Evolutionary conservation across 2,888 invertebrate species (phyloP).

Genomic region (Agrenia bidenticulata): DNA sequence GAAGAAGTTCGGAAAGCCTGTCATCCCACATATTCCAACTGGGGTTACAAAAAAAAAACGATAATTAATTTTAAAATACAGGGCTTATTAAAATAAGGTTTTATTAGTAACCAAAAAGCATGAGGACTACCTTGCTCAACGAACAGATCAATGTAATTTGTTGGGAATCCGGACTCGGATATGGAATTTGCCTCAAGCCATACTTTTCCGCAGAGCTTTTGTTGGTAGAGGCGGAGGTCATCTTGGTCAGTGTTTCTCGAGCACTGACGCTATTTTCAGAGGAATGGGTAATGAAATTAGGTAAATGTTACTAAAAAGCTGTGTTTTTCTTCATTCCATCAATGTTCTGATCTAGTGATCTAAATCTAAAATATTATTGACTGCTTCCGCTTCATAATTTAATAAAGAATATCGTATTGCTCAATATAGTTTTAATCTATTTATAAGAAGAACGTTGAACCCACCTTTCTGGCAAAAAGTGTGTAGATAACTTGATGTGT

Average conservation of each 20-base stretch:
- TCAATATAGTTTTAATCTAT: no score
- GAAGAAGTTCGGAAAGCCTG: slow-evolving; percentile 59
- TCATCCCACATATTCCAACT: slow-evolving; percentile 60
- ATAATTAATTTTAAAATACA: not conserved
- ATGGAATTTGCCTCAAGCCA: slow-evolving; percentile 46
- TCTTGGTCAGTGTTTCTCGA: not conserved
- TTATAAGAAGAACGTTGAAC: no score
- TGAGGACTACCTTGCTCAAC: slow-evolving; percentile 41
- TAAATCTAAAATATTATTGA: no score
- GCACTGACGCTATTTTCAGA: slow-evolving; percentile 14
- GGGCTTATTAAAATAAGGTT: not conserved
- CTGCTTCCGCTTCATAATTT: no score
- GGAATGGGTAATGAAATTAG: not conserved
- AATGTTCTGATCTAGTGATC: no score
- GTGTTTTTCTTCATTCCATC: slow-evolving; percentile 5
- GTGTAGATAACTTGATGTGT: slow-evolving; percentile 50
- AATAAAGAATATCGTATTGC: no score
- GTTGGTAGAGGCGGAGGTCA: slow-evolving; percentile 19
- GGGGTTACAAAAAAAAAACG: slow-evolving; percentile 39
- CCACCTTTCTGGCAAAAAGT: slow-evolving; percentile 43
- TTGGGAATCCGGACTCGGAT: slow-evolving; percentile 35
- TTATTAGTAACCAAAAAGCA: slow-evolving; percentile 1
- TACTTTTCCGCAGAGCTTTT: slow-evolving; percentile 41
- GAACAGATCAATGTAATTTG: slow-evolving; percentile 40
- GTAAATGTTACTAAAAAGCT: not conserved